Evolutionary conservation across 30 jellyfish, hydroid and myxozoan genomes (phyloP).

Genomic region (Sanderia malayensis): DNA sequence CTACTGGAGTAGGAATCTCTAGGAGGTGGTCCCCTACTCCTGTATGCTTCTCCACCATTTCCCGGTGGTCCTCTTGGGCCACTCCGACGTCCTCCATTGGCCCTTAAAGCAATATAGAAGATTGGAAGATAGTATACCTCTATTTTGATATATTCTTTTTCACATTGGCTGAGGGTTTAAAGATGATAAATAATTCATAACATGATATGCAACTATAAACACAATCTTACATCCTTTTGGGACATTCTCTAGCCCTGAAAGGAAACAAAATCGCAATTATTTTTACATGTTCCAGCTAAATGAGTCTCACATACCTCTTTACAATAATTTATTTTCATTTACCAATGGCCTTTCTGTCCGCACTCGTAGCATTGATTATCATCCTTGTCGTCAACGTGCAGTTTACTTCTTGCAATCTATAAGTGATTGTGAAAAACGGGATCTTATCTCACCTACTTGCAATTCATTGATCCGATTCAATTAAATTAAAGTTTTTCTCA

Average conservation of each 20-base stretch:
- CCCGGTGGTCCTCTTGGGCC: slow-evolving; percentile 68
- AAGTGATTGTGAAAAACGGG: too few species aligned
- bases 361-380: slow-evolving; percentile 87
- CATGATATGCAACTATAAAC: background rate
- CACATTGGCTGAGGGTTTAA: too few species aligned
- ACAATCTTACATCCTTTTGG: slow-evolving; percentile 72
- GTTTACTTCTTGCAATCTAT: slow-evolving; percentile 85
- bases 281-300: too few species aligned
- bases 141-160: too few species aligned
- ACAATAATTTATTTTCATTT: too few species aligned
- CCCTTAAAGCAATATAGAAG: slow-evolving; percentile 13
- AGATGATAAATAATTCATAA: background rate
- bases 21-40: slow-evolving; percentile 60
- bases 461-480: background rate
- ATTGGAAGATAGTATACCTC: too few species aligned
- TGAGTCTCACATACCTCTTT: too few species aligned
- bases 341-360: slow-evolving; percentile 92
- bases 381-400: slow-evolving; percentile 77
- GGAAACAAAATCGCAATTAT: background rate
- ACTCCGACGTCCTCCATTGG: too few species aligned
- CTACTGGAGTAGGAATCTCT: slow-evolving; percentile 41
- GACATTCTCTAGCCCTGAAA: slow-evolving; percentile 91
- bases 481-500: background rate
- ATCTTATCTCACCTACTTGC: background rate
- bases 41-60: too few species aligned